phyloP scores from a whole-genome alignment of 1,140 invertebrate species.

The Papilio dardanus region DNA sequence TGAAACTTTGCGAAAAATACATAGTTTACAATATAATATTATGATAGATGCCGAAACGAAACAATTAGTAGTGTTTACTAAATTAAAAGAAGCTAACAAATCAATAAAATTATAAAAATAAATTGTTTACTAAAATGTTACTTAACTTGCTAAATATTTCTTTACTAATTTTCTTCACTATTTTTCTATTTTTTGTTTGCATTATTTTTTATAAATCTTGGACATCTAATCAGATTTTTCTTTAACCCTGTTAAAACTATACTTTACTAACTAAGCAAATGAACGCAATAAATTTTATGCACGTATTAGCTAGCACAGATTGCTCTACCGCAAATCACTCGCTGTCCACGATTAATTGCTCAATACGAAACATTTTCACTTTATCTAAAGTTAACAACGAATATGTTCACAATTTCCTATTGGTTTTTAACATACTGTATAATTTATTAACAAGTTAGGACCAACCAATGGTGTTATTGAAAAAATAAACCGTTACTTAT shows the following conservation, averaged over 20 bases:
- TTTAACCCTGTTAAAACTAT: neutral
- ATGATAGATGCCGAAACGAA: too few relatives aligned
- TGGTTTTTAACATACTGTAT: neutral
- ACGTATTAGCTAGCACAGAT: conserved; percentile 6
- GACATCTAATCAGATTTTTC: neutral
- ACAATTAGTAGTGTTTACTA: too few relatives aligned
- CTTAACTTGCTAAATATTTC: too few relatives aligned
- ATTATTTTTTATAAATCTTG: neutral
- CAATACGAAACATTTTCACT: neutral
- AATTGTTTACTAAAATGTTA: too few relatives aligned
- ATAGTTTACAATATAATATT: too few relatives aligned
- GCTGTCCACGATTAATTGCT: neutral
- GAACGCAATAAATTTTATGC: neutral
- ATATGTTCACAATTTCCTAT: neutral
- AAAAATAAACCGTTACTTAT: neutral
- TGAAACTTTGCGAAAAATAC: too few relatives aligned
- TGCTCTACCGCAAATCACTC: neutral
- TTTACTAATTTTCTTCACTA: neutral
- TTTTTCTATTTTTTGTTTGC: neutral
- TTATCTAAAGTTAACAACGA: neutral
- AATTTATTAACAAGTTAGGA: neutral
- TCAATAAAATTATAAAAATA: too few relatives aligned
- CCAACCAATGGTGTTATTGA: neutral
- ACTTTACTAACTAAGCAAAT: neutral
- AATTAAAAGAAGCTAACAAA: too few relatives aligned